phyloP scores from a whole-genome alignment of 1,140 invertebrate genomes.

The Drosophila truncata region DNA sequence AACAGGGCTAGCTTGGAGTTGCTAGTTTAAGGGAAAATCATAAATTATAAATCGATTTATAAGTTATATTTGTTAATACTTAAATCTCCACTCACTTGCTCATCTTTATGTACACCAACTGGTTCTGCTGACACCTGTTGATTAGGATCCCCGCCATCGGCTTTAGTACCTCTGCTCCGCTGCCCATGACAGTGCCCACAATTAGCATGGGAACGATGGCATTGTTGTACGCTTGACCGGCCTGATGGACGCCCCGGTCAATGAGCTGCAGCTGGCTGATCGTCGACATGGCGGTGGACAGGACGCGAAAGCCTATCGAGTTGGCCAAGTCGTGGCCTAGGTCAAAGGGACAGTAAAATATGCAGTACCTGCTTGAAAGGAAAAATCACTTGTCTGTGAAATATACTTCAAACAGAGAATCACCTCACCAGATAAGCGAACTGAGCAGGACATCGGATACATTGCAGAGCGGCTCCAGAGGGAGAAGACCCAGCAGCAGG shows the following conservation, averaged over 20 bases:
- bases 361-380: conserved; percentile 43
- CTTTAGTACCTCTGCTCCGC: conserved; percentile 65
- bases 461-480: conserved; percentile 63
- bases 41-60: too few species aligned
- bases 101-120: conserved; percentile 52
- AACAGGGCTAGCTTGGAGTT: conserved; percentile 63
- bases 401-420: neutral
- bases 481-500: conserved; percentile 57
- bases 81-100: conserved; percentile 63
- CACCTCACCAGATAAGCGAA: conserved; percentile 47
- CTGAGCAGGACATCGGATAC: conserved; percentile 46
- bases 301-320: conserved; percentile 40
- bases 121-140: conserved; percentile 57
- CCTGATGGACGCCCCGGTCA: conserved; percentile 50
- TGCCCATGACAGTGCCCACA: conserved; percentile 65
- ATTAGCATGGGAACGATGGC: conserved; percentile 62
- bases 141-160: conserved; percentile 60
- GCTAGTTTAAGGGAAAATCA: conserved; percentile 17
- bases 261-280: conserved; percentile 66
- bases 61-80: too few species aligned
- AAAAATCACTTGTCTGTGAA: neutral
- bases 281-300: conserved; percentile 47
- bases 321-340: conserved; percentile 29
- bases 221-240: conserved; percentile 38
- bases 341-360: conserved; percentile 68